Evolutionary conservation across 2,113 vertebrate genomes (phyloP).

Genomic region (Chaenogobius annularis): DNA sequence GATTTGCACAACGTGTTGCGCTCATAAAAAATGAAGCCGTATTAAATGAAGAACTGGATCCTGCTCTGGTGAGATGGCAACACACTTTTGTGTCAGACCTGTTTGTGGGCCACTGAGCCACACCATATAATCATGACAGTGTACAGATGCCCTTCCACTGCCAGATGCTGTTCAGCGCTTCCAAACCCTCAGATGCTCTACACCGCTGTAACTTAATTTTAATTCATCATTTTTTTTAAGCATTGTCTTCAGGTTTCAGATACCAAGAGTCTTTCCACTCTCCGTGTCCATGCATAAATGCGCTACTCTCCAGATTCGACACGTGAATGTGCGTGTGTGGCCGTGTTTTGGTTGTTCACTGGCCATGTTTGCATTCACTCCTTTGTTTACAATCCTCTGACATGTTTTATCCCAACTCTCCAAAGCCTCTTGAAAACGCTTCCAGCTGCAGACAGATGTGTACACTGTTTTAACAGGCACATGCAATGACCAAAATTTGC

Average conservation of each 20-base stretch:
- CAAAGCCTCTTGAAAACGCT: conserved; percentile 27
- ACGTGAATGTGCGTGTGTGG: conserved; percentile 23
- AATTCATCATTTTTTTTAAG: conserved; percentile 38
- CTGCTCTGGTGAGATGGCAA: conserved; percentile 82
- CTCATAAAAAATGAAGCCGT: conserved; percentile 93
- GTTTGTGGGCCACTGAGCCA: conserved; percentile 18
- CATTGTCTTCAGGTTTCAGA: conserved; percentile 34
- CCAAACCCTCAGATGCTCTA: conserved; percentile 47
- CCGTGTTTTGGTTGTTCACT: conserved; percentile 40
- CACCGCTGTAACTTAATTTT: conserved; percentile 26
- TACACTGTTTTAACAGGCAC: conserved; percentile 5
- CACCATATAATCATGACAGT: conserved; percentile 26
- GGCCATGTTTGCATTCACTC: conserved; percentile 47
- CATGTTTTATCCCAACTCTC: conserved; percentile 41
- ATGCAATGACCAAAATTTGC: background rate
- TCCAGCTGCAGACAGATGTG: conserved; percentile 36
- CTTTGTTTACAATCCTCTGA: conserved; percentile 50
- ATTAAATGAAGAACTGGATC: conserved; percentile 94
- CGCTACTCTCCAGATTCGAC: conserved; percentile 15
- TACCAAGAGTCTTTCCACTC: conserved; percentile 38
- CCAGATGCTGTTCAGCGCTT: conserved; percentile 42
- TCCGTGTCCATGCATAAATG: background rate
- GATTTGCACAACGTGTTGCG: conserved; percentile 94
- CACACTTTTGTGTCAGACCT: conserved; percentile 27
- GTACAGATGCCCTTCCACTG: conserved; percentile 12